Evolutionary conservation across 1,140 invertebrate species (phyloP).

Genomic region (Cydia splendana): DNA sequence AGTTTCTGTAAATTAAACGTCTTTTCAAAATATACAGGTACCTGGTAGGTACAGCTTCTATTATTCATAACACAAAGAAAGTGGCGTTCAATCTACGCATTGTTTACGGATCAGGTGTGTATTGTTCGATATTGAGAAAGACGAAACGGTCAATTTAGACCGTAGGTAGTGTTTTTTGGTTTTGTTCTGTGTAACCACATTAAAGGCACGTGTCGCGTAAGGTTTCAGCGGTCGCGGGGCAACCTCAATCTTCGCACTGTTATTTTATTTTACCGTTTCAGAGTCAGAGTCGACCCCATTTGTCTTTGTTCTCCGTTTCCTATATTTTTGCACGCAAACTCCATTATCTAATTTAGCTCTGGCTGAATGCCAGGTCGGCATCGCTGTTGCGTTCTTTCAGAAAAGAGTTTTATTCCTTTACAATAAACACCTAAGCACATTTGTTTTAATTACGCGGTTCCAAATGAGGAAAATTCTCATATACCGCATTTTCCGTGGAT

Average conservation of each 20-base stretch:
- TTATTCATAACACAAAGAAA: constrained; percentile 37
- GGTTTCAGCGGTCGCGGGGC: constrained; percentile 42
- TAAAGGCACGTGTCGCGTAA: constrained; percentile 48
- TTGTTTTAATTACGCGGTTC: constrained; percentile 58
- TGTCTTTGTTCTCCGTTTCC: constrained; percentile 79
- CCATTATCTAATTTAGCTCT: constrained; percentile 80
- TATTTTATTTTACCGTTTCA: constrained; percentile 74
- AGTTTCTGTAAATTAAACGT: constrained; percentile 29
- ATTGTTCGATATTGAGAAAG: constrained; percentile 21
- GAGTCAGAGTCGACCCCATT: constrained; percentile 75
- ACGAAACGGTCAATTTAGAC: constrained; percentile 18
- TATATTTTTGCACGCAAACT: constrained; percentile 80
- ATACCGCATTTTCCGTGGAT: not conserved
- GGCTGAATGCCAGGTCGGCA: constrained; percentile 75
- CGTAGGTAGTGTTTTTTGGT: constrained; percentile 30
- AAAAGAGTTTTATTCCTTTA: constrained; percentile 71
- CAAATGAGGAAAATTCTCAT: constrained; percentile 32
- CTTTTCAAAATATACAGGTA: constrained; percentile 34
- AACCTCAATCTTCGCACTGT: constrained; percentile 64
- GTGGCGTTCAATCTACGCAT: constrained; percentile 19
- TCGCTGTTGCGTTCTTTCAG: constrained; percentile 67
- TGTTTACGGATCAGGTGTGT: constrained; percentile 22
- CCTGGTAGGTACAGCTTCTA: constrained; percentile 34
- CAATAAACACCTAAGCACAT: constrained; percentile 66
- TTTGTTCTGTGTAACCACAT: constrained; percentile 43